Conservation (phyloP, 1,140 invertebrate species). For the Mycetomoellerius zeteki region DNA sequence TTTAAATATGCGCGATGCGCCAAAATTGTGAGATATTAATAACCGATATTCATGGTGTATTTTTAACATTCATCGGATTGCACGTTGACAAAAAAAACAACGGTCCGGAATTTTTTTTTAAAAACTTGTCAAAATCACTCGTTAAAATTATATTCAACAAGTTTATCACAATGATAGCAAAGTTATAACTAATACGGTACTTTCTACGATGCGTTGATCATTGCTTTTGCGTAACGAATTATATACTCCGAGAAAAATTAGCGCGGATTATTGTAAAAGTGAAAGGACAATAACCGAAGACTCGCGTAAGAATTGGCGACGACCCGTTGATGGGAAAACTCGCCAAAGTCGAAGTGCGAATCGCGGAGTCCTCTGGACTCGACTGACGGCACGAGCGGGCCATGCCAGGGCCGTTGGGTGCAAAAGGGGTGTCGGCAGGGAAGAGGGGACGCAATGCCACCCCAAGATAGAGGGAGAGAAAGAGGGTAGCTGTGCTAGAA, state of each 20-base stretch:
- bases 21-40: background rate
- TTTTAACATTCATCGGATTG: background rate
- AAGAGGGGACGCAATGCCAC: constrained; percentile 44
- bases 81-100: background rate
- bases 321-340: constrained; percentile 7
- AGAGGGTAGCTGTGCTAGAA: constrained; percentile 26
- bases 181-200: background rate
- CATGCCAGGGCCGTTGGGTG: constrained; percentile 64
- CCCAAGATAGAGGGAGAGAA: constrained; percentile 61
- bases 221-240: background rate
- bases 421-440: constrained; percentile 54
- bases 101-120: background rate
- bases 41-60: background rate
- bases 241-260: background rate
- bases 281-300: background rate
- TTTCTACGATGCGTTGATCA: background rate
- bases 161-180: background rate
- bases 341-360: constrained; percentile 69
- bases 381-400: constrained; percentile 73
- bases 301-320: background rate
- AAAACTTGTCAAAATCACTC: background rate
- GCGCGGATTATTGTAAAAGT: background rate
- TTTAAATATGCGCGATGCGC: constrained; percentile 2
- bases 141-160: background rate
- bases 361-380: constrained; percentile 78